Percentiles rank a stretch among this genome's conserved stretches.
Evolutionary conservation across 2,888 invertebrate species (phyloP).

Genomic region (Panopea generosa): DNA sequence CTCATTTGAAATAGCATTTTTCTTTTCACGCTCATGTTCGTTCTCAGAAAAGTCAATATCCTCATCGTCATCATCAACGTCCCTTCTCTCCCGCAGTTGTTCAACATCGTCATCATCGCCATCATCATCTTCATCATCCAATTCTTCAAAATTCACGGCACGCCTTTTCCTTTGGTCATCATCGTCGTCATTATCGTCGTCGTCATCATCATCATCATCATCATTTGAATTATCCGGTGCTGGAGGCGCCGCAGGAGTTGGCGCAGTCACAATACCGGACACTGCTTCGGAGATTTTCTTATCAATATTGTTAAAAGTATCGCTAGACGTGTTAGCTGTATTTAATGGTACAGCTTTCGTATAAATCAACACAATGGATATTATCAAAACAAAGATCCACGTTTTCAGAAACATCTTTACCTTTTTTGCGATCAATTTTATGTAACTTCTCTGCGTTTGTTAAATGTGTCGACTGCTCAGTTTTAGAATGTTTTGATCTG

Average conservation of each 20-base stretch:
- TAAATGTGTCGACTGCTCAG: too few relatives aligned
- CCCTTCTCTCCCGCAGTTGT: too few relatives aligned
- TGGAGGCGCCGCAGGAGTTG: background rate
- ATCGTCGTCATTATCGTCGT: background rate
- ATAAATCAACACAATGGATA: background rate
- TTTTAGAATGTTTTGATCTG: too few relatives aligned
- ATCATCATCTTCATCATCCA: background rate
- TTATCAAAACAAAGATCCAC: background rate
- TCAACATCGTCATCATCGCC: background rate
- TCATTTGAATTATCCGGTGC: too few relatives aligned
- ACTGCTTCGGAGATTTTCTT: conserved; percentile 6
- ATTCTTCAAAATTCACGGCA: background rate
- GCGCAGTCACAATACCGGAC: background rate
- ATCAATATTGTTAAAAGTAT: background rate
- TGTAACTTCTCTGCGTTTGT: too few relatives aligned
- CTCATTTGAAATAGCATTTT: too few relatives aligned
- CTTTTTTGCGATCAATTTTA: too few relatives aligned
- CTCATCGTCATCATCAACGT: conserved; percentile 18
- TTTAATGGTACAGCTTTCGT: conserved; percentile 3
- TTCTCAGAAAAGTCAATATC: background rate
- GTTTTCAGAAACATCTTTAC: conserved; percentile 11
- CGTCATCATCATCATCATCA: background rate
- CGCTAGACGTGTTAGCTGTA: background rate
- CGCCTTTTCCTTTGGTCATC: background rate
- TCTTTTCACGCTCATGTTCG: too few relatives aligned